A percentile compares a stretch with the other conserved stretches of the same genome.
Evolutionary conservation across 2,888 invertebrate genomes (phyloP).

Genomic region (Oligia fasciuncula): DNA sequence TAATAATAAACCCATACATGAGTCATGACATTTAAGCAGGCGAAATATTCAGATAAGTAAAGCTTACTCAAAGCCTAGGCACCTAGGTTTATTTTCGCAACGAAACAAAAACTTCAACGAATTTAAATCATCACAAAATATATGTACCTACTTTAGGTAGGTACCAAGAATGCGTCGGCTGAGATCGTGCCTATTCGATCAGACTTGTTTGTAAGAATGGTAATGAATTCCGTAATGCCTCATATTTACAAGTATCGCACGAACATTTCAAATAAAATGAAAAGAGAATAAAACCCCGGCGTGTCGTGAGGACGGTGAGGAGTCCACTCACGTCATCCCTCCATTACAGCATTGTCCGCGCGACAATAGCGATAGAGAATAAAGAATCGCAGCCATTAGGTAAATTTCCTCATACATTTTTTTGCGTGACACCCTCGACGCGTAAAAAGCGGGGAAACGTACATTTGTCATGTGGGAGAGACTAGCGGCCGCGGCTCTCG

Average conservation of each 20-base stretch:
- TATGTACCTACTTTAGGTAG: not conserved
- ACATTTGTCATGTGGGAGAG: slow-evolving; percentile 86
- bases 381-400: slow-evolving; percentile 90
- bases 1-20: no score
- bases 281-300: slow-evolving; percentile 73
- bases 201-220: slow-evolving; percentile 41
- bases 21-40: not conserved
- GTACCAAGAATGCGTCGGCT: not conserved
- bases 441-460: slow-evolving; percentile 83
- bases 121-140: not conserved
- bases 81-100: not conserved
- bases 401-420: slow-evolving; percentile 90
- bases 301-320: slow-evolving; percentile 75
- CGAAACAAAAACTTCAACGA: slow-evolving; percentile 1
- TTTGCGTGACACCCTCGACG: slow-evolving; percentile 88
- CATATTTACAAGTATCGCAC: slow-evolving; percentile 68
- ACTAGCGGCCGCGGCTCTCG: slow-evolving; percentile 64
- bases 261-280: slow-evolving; percentile 76
- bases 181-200: slow-evolving; percentile 20
- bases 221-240: slow-evolving; percentile 62
- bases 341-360: slow-evolving; percentile 89
- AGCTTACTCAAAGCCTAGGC: not conserved
- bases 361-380: slow-evolving; percentile 88
- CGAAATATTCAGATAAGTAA: not conserved
- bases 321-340: slow-evolving; percentile 88